These are phyloP conservation scores for Dryobates pubescens DNA, from an alignment of 2,797 vertebrate genomes.

Conservation along the genomic window DNA sequence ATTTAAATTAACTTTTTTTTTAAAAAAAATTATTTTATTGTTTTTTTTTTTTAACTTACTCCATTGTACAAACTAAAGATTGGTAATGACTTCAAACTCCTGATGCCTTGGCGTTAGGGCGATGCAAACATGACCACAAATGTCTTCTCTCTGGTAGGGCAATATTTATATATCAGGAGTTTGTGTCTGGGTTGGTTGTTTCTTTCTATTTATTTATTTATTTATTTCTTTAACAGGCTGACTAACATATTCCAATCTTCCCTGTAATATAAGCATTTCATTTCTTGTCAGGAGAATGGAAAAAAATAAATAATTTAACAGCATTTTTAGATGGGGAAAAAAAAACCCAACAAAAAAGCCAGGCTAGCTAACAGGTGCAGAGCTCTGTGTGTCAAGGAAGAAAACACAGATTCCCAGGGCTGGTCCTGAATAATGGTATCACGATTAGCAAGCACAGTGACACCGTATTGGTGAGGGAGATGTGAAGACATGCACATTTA, in stretches of 20 bases:
- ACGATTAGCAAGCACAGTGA: background rate
- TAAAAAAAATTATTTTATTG: constrained; percentile 74
- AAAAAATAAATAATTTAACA: constrained; percentile 10
- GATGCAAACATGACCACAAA: constrained; percentile 56
- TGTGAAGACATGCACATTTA: constrained; percentile 27
- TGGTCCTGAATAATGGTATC: constrained; percentile 8
- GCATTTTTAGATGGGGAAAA: background rate
- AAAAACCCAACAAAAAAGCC: background rate
- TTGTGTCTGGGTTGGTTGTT: background rate
- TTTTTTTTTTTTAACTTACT: constrained; percentile 57
- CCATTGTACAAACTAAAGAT: constrained; percentile 72
- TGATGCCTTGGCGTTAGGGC: constrained; percentile 61
- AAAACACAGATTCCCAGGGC: background rate
- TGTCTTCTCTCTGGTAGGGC: constrained; percentile 49
- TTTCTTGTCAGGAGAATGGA: background rate
- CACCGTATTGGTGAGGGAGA: background rate
- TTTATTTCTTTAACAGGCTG: background rate
- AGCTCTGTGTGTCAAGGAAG: background rate
- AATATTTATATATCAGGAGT: constrained; percentile 43
- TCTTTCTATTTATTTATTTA: too few species aligned
- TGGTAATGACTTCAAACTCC: constrained; percentile 73
- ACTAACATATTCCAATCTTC: background rate
- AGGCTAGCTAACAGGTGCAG: background rate
- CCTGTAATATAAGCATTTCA: constrained; percentile 10
- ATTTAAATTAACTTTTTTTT: constrained; percentile 78